Percentiles rank a stretch among this genome's conserved stretches.
These are phyloP conservation scores for Fregata magnificens DNA, from an alignment of 2,113 vertebrate genomes.

Conservation along the genomic window DNA sequence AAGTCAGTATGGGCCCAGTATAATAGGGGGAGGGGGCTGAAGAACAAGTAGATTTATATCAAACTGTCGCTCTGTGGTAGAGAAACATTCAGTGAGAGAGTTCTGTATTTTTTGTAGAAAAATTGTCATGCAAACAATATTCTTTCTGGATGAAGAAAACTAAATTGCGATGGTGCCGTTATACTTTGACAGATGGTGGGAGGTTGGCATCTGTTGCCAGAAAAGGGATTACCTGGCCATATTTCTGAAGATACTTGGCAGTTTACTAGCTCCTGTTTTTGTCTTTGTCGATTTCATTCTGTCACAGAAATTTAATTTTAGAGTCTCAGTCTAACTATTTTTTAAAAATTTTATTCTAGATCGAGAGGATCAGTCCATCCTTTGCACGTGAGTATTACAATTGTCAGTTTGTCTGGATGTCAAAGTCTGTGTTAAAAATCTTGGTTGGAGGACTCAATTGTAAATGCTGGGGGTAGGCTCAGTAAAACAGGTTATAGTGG, in stretches of 20 bases:
- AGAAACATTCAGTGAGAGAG: neutral
- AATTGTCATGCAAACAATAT: neutral
- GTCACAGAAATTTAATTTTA: neutral
- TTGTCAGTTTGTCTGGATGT: neutral
- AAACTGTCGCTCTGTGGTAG: neutral
- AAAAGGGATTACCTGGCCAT: neutral
- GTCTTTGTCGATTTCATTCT: neutral
- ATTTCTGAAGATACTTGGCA: neutral
- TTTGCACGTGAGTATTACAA: constrained; percentile 94
- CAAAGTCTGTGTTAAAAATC: neutral
- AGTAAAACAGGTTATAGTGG: neutral
- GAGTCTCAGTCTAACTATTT: neutral
- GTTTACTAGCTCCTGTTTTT: neutral
- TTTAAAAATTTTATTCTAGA: constrained; percentile 74
- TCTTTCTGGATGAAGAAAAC: neutral
- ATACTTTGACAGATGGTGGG: neutral
- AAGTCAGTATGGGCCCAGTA: neutral
- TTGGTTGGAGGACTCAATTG: neutral
- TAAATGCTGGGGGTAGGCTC: neutral
- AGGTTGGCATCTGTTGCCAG: neutral
- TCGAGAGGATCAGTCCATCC: constrained; percentile 97
- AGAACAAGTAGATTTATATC: neutral
- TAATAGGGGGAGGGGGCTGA: neutral
- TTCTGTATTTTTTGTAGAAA: neutral
- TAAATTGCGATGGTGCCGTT: neutral